These are phyloP conservation scores for Psilopsiagon aurifrons DNA, from an alignment of 2,113 vertebrate species.

Conservation along the genomic window DNA sequence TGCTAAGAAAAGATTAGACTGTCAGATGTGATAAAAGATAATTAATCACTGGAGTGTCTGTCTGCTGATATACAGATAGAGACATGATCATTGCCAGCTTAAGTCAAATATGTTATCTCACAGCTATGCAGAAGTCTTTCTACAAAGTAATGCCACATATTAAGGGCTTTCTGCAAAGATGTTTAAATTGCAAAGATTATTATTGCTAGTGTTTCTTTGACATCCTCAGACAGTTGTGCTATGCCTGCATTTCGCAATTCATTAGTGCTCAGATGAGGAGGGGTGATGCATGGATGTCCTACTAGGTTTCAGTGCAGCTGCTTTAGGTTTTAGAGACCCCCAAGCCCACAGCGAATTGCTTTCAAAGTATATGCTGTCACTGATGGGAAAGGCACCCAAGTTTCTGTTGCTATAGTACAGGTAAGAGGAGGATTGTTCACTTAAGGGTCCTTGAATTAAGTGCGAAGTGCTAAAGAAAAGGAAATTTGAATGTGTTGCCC, in stretches of 20 bases:
- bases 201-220: background rate
- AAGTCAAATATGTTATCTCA: background rate
- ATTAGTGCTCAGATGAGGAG: background rate
- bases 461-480: background rate
- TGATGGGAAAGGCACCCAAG: background rate
- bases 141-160: background rate
- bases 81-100: background rate
- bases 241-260: background rate
- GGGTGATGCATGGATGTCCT: background rate
- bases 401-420: background rate
- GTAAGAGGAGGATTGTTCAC: background rate
- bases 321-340: background rate
- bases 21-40: background rate
- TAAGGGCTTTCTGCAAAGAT: background rate
- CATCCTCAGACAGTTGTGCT: background rate
- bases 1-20: slow-evolving; percentile 10
- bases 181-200: background rate
- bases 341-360: background rate
- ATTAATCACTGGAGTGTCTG: slow-evolving; percentile 23
- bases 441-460: background rate
- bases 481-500: fast-evolving
- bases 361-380: fast-evolving
- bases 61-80: slow-evolving; percentile 23
- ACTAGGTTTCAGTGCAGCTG: background rate
- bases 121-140: background rate